A percentile compares a stretch with the other conserved stretches of the same genome.
Evolutionary conservation across 2,113 vertebrate species (phyloP).

Genomic region (Empidonax traillii): DNA sequence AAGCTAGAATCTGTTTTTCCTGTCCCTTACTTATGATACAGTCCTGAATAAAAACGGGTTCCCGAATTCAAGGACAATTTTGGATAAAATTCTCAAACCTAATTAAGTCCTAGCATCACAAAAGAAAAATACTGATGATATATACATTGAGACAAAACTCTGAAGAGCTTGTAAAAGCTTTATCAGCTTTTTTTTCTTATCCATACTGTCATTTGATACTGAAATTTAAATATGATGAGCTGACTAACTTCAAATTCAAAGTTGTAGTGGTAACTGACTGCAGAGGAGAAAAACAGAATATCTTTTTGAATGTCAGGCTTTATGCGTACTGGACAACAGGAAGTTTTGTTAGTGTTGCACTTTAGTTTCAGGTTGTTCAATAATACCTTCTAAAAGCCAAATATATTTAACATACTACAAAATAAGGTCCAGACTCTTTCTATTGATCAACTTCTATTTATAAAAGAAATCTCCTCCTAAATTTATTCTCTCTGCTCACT

Average conservation of each 20-base stretch:
- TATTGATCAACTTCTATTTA: not conserved
- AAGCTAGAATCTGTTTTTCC: not conserved
- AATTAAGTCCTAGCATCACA: not conserved
- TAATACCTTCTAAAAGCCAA: not conserved
- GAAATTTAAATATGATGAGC: not conserved
- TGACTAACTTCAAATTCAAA: not conserved
- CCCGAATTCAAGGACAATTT: not conserved
- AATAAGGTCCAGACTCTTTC: not conserved
- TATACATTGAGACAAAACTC: slow-evolving; percentile 42
- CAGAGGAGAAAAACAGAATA: not conserved
- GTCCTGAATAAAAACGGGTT: not conserved
- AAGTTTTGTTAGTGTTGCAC: not conserved
- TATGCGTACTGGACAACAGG: not conserved
- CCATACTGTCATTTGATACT: not conserved
- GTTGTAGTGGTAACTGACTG: not conserved
- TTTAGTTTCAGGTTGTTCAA: not conserved
- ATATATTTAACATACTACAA: not conserved
- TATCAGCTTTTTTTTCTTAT: not conserved
- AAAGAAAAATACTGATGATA: not conserved
- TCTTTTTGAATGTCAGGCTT: not conserved
- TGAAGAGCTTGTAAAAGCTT: not conserved
- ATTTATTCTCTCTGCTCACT: not conserved
- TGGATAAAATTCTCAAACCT: not conserved
- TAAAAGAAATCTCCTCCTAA: not conserved
- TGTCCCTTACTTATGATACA: not conserved